These are phyloP conservation scores for Temnothorax longispinosus DNA, from an alignment of 1,140 invertebrate species.

Conservation along the genomic window DNA sequence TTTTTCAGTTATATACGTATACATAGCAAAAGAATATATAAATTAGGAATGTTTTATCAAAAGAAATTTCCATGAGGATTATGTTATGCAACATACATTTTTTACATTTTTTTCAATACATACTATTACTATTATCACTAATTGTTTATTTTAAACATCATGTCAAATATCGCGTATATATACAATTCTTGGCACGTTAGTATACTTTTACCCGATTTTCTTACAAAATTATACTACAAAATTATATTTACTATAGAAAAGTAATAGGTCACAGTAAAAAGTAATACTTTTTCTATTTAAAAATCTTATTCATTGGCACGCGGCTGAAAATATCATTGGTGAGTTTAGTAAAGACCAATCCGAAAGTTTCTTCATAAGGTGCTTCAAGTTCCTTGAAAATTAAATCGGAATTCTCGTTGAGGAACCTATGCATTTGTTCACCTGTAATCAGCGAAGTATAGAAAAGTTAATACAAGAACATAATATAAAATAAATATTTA, in stretches of 20 bases:
- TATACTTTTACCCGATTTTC: not conserved
- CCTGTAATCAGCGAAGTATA: constrained; percentile 71
- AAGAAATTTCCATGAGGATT: too few species aligned
- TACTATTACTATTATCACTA: constrained; percentile 9
- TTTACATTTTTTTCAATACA: not conserved
- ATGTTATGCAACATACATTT: not conserved
- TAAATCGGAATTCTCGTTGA: constrained; percentile 89
- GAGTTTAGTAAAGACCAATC: constrained; percentile 87
- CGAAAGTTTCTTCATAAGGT: constrained; percentile 88
- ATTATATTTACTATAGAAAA: not conserved
- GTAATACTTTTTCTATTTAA: constrained; percentile 75
- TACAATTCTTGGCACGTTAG: constrained; percentile 29
- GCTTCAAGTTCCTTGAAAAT: constrained; percentile 89
- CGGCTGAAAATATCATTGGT: constrained; percentile 88
- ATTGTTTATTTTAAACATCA: not conserved
- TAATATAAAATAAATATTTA: not conserved
- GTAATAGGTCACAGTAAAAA: not conserved
- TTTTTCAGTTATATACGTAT: too few species aligned
- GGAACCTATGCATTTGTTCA: constrained; percentile 85
- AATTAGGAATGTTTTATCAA: not conserved
- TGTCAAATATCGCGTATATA: not conserved
- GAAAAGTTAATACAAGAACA: not conserved
- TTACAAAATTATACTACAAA: not conserved
- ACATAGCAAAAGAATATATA: too few species aligned
- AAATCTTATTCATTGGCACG: constrained; percentile 88